Conservation (phyloP, 2,113 vertebrate genomes). For the Heterochromis multidens region DNA sequence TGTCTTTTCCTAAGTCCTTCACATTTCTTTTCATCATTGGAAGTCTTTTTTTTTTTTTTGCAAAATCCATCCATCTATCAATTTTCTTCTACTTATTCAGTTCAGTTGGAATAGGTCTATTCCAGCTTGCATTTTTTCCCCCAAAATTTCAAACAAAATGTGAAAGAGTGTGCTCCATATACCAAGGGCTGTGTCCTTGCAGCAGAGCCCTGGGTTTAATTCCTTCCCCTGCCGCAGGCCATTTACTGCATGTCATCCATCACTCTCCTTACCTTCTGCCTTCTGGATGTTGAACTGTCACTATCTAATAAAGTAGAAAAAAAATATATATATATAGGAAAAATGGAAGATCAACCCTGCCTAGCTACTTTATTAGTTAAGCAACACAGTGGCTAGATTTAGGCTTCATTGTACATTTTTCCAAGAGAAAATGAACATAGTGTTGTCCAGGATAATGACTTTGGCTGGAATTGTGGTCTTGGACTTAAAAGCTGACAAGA, state of each 20-base stretch:
- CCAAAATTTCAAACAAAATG: not conserved
- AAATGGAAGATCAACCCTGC: not conserved
- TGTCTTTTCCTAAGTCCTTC: not conserved
- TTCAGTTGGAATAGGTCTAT: not conserved
- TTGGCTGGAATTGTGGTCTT: not conserved
- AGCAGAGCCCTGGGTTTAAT: not conserved
- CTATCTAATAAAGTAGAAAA: not conserved
- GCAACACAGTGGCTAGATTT: not conserved
- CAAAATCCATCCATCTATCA: not conserved
- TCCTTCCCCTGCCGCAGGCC: rapidly evolving
- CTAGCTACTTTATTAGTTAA: not conserved
- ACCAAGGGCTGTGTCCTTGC: not conserved
- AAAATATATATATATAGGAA: not conserved
- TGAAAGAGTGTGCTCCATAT: not conserved
- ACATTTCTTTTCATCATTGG: not conserved
- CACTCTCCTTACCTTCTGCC: not conserved
- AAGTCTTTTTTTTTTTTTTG: not conserved
- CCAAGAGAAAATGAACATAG: not conserved
- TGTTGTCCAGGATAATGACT: not conserved
- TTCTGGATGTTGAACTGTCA: not conserved
- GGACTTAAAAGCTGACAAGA: not conserved
- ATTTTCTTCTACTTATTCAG: not conserved
- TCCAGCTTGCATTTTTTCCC: not conserved
- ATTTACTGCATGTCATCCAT: not conserved
- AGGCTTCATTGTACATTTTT: not conserved